A percentile compares a stretch with the other conserved stretches of the same genome.
These are phyloP conservation scores for Tiliacea citrago DNA, from an alignment of 2,888 invertebrate species.

Conservation along the genomic window DNA sequence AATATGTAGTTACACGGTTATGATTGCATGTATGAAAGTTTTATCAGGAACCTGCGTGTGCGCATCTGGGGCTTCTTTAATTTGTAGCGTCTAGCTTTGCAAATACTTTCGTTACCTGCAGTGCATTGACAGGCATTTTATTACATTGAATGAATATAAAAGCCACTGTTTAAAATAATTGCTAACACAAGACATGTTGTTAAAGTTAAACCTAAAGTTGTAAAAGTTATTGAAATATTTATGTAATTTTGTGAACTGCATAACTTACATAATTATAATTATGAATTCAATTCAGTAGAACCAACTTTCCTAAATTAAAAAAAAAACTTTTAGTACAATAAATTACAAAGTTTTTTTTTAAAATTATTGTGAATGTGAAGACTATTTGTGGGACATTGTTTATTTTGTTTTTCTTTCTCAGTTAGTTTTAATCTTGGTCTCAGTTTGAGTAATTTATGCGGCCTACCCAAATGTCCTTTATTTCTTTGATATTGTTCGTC, in stretches of 20 bases:
- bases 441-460: too few relatives aligned
- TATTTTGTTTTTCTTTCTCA: too few relatives aligned
- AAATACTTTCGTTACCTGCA: background rate
- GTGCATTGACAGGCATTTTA: background rate
- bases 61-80: constrained; percentile 31
- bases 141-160: background rate
- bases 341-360: too few relatives aligned
- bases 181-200: background rate
- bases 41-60: constrained; percentile 38
- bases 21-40: constrained; percentile 66
- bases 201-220: background rate
- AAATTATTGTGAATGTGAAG: too few relatives aligned
- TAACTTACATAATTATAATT: too few relatives aligned
- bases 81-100: constrained; percentile 23
- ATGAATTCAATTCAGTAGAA: too few relatives aligned
- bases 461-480: too few relatives aligned
- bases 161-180: constrained; percentile 9
- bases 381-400: too few relatives aligned
- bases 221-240: background rate
- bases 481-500: too few relatives aligned
- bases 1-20: constrained; percentile 79
- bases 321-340: background rate
- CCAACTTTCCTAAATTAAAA: background rate
- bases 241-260: background rate
- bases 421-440: too few relatives aligned